Base-by-base conservation (phyloP, 2,797 vertebrate genomes). In the Meriones psammophilus region DNA sequence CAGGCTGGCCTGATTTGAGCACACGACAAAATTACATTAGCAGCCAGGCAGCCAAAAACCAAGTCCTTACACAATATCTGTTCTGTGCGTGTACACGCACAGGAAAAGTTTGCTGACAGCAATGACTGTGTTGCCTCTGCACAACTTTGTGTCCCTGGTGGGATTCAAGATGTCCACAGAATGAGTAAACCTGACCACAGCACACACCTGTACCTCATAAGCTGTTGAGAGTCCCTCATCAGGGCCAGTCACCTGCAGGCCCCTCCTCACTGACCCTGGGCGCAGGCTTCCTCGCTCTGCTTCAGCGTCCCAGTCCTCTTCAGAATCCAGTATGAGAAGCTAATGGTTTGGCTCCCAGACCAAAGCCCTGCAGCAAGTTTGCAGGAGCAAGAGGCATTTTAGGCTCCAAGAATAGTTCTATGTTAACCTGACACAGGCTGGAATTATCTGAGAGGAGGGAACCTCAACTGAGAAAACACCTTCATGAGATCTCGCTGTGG, bases 171-270 rank as follows among this genome's bases (percentile, higher is more conserved):
- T 15, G 13, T 26, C 58, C 46, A 77, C 62, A 66, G 50, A 13
- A 95, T 54, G n/a, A 58, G 2, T 84, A 58, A 24, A 15, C 66
- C 39, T 30, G 50, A 60, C 46, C 18, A 33, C 1, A 54, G 28
- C 17, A 1, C 10, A 20, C 26, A 24, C 54, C 50, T 17, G 1
- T 8, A 36, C 33, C 3, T 0, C n/a, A 36, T 13, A 33, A 20
- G 26, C 26, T 69, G 54, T 62, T 50, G 74, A 36, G 30, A 68
- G 28, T 42, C 50, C 36, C n/a, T 76, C 69, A 62, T 58, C 46
- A 60, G 62, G 81, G 20, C 73, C 8, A 10, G 17, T 42, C 15
- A 69, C 4, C 17, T 15, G 13, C 42, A n/a, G 28, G 0, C 62
- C 36, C n/a, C 4, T 76, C 18, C 46, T 50, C 36, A 62, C 73